Base-by-base conservation (phyloP, 2,113 vertebrate species). In the Aspidoscelis tigris region DNA sequence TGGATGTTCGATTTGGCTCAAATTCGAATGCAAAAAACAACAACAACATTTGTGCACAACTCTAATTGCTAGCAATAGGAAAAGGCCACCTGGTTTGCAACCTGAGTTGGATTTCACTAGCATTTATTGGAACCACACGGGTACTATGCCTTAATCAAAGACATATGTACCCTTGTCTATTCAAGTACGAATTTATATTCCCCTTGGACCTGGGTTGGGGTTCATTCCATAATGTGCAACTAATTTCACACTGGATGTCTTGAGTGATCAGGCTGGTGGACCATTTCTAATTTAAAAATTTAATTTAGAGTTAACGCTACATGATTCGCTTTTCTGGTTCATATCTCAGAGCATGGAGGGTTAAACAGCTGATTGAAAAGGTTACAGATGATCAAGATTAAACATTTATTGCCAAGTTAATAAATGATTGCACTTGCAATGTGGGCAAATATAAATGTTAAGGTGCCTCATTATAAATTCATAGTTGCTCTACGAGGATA, bases 351-450 rank as follows among this genome's bases (percentile, higher is more conserved):
- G 50, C 82, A 76, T 44, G 1, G 2, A 5, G 53, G 2, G 33
- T 55, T 85, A 84, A 83, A n/a, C 26, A 78, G 3, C 69, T 3
- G 78, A 26, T 80, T 87, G 79, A 58, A 87, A 93, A 89, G 0
- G 0, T 69, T 82, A 89, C 43, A 76, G 85, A 84, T 9, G 82
- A 84, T n/a, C 2, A 70, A 7, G 87, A 93, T 93, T 88, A 93
- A 94, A 94, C 86, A 91, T 92, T 91, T 91, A 94, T 89, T 88
- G 79, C 73, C 41, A 65, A 80, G 81, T 92, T 91, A 92, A 93
- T 91, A 94, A 91, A 93, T 90, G 72, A 91, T 93, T 93, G 21
- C 82, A 78, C 87, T 86, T 89, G 90, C 83, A 70, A 79, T 81
- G 50, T 88, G 83, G 90, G 86, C 85, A 93, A 93, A 93, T 84